Evolutionary conservation across 2,888 invertebrate species (phyloP), one percentile per base, ranked within the genome.

Genomic region (Tenthredo distinguenda): DNA sequence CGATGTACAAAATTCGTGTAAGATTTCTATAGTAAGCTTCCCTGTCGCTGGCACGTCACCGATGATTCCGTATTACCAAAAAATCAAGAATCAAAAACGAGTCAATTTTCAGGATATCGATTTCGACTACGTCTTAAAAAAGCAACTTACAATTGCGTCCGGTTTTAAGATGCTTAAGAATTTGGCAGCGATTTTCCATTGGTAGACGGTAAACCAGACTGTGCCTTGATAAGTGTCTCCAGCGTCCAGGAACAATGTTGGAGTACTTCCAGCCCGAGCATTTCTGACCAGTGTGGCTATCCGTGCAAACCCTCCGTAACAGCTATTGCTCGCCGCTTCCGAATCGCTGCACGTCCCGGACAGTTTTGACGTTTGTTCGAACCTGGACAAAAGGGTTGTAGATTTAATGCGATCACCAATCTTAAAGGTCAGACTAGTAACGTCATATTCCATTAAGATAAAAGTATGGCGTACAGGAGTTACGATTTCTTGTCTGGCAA

Each of bases 181-280:
- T 84, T 96, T 96, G 0, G 97, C 95, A 0, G 97, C 96, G 10
- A 98, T 96, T 89, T 95, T 95, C 95, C 97, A 97, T 90, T 97
- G 97, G 94, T 97, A 97, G 10, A 97, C 94, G 7, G 96, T 96
- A 94, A 97, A 99, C 97, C 98, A 98, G 0, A 97, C 95, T 0
- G 98, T 97, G 0, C 99, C 99, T 0, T 98, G 97, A 93, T 97
- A 99, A 0, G 98, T 98, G 93, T 99, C 99, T 0, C 99, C 99
- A 0, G 98, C 99, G 91, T 98, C 98, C n/a, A 99, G 94, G 91
- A 97, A 98, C 5, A 99, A 91, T 0, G 97, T 96, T 0, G 96
- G 95, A 0, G 95, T 95, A 50, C 95, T 95, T 37, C 95, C 94
- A 86, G 93, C 92, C 62, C 96, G 94, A 18, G 95, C 96, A 90